These are phyloP conservation scores for Microplitis mediator DNA, from an alignment of 1,140 invertebrate genomes.

Conservation along the genomic window DNA sequence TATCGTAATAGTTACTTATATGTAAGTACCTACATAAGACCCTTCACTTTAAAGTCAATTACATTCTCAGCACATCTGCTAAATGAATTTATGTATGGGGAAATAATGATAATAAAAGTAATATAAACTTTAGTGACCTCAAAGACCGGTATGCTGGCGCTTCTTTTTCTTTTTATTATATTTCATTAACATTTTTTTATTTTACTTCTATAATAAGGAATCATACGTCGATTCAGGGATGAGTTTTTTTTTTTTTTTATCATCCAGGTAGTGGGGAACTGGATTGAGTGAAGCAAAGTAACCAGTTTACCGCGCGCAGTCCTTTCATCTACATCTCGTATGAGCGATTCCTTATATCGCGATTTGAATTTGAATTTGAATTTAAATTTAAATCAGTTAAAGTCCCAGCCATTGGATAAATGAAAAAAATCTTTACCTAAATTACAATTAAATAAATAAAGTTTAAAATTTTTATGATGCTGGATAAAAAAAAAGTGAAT, in stretches of 20 bases:
- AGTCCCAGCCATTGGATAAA: background rate
- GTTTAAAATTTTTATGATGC: background rate
- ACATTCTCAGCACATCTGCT: too few relatives aligned
- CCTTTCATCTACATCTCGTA: slow-evolving; percentile 10
- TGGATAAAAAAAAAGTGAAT: too few relatives aligned
- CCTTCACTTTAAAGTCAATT: too few relatives aligned
- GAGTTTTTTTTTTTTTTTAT: background rate
- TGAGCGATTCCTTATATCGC: background rate
- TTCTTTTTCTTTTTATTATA: too few relatives aligned
- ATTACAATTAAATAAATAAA: background rate
- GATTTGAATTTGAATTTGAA: background rate
- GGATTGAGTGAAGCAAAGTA: slow-evolving; percentile 17
- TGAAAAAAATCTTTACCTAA: background rate
- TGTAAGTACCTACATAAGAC: too few relatives aligned
- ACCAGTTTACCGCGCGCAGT: slow-evolving; percentile 26
- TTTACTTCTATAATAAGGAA: background rate
- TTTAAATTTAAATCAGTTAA: too few relatives aligned
- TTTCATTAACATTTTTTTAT: background rate
- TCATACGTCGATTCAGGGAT: background rate
- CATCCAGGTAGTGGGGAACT: slow-evolving; percentile 20
- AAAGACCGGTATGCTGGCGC: too few relatives aligned
- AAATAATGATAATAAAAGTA: too few relatives aligned
- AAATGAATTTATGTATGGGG: too few relatives aligned
- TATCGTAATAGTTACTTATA: too few relatives aligned
- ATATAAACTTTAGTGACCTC: too few relatives aligned